A percentile compares a stretch with the other conserved stretches of the same genome.
phyloP scores from a whole-genome alignment of 2,113 vertebrate genomes.

The Ibidorhyncha struthersii region DNA sequence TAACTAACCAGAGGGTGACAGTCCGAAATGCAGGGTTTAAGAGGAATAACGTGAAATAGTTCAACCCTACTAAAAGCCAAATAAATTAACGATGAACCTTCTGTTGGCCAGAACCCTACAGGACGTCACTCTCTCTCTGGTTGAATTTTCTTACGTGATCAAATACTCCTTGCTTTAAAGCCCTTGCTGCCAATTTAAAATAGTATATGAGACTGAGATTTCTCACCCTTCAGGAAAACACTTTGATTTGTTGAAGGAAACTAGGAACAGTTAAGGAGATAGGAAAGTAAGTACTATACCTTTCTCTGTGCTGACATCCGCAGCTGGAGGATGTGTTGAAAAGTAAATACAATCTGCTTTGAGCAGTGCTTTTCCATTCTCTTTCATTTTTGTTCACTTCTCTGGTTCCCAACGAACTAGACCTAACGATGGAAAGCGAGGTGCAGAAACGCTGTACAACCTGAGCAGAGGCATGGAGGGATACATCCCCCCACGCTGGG shows the following conservation, averaged over 20 bases:
- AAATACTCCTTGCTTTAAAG: neutral
- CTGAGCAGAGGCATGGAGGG: rapidly evolving
- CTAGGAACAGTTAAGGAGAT: neutral
- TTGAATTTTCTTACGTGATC: neutral
- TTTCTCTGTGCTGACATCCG: neutral
- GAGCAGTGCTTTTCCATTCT: neutral
- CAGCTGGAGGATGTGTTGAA: neutral
- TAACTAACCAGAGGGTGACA: neutral
- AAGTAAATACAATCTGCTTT: neutral
- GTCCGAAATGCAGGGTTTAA: neutral
- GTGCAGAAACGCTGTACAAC: neutral
- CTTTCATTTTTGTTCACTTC: neutral
- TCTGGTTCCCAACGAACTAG: neutral
- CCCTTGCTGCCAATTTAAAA: conserved; percentile 8
- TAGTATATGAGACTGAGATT: neutral
- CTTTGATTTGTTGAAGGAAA: conserved; percentile 22
- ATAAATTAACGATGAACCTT: neutral
- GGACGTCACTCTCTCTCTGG: neutral
- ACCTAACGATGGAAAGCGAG: neutral
- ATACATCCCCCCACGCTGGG: neutral
- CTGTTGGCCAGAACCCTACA: neutral
- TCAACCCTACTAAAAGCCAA: neutral
- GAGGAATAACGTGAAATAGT: neutral
- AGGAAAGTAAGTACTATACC: neutral
- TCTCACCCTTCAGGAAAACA: conserved; percentile 27